Percentiles rank a stretch among this genome's conserved stretches.
Evolutionary conservation across 2,797 vertebrate genomes (phyloP).

Genomic region (Nyctibius grandis): DNA sequence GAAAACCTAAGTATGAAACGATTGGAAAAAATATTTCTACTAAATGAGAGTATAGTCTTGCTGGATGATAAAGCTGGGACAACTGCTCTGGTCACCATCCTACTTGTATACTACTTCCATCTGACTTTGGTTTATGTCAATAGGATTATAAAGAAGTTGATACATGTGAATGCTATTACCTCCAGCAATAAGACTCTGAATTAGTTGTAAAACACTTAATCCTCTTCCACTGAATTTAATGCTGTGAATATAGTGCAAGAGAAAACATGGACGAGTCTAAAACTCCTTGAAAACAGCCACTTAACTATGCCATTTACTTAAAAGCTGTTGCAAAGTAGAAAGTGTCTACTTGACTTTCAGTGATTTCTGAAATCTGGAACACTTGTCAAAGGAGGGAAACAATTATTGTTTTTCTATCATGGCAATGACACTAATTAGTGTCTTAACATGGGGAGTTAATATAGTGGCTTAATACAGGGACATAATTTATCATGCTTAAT

Average conservation of each 20-base stretch:
- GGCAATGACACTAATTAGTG: background rate
- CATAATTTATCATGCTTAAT: background rate
- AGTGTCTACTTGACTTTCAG: background rate
- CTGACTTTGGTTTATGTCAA: background rate
- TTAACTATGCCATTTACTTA: background rate
- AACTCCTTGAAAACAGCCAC: background rate
- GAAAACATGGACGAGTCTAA: background rate
- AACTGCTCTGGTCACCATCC: background rate
- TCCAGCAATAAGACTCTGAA: background rate
- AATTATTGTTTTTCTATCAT: background rate
- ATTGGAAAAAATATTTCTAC: background rate
- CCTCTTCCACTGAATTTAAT: background rate
- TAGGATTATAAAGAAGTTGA: background rate
- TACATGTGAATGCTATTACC: background rate
- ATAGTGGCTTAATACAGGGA: background rate
- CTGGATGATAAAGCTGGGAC: background rate
- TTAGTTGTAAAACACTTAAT: constrained; percentile 23
- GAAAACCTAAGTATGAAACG: background rate
- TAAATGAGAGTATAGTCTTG: background rate
- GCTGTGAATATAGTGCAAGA: background rate
- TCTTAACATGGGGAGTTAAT: background rate
- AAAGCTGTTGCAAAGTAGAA: background rate
- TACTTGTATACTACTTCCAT: background rate
- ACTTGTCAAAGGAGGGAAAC: background rate
- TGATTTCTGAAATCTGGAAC: background rate